Percentiles rank a stretch among this genome's conserved stretches.
These are phyloP conservation scores for Agapornis roseicollis DNA, from an alignment of 2,113 vertebrate species.

Conservation along the genomic window DNA sequence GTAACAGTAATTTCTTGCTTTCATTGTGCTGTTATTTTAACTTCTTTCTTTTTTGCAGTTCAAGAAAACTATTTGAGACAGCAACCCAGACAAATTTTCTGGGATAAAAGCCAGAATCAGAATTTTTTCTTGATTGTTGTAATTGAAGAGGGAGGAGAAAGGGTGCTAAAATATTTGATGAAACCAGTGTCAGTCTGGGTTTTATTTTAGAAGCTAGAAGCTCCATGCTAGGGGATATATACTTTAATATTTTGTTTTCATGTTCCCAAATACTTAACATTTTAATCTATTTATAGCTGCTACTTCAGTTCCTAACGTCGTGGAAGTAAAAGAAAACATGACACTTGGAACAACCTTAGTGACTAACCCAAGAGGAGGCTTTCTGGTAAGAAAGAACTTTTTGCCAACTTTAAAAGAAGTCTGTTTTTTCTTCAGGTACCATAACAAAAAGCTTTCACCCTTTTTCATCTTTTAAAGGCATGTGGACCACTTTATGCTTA, in stretches of 20 bases:
- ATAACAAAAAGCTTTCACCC: neutral
- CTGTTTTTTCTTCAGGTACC: neutral
- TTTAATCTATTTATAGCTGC: slow-evolving; percentile 73
- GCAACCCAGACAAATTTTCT: slow-evolving; percentile 64
- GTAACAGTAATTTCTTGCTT: slow-evolving; percentile 1
- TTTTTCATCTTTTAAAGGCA: slow-evolving; percentile 78
- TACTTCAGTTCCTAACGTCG: slow-evolving; percentile 88
- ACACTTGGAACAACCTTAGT: slow-evolving; percentile 95
- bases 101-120: slow-evolving; percentile 59
- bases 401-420: neutral
- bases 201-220: slow-evolving; percentile 56
- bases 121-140: slow-evolving; percentile 29
- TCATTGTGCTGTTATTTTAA: slow-evolving; percentile 2
- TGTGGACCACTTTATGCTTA: slow-evolving; percentile 97
- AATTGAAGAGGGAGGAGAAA: slow-evolving; percentile 23
- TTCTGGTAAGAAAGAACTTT: slow-evolving; percentile 85
- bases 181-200: slow-evolving; percentile 20
- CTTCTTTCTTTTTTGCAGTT: slow-evolving; percentile 10
- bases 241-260: slow-evolving; percentile 50
- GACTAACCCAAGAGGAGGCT: slow-evolving; percentile 92
- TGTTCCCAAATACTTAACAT: slow-evolving; percentile 46
- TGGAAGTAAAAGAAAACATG: slow-evolving; percentile 98
- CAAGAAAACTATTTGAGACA: slow-evolving; percentile 59
- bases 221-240: slow-evolving; percentile 20
- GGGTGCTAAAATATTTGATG: slow-evolving; percentile 38